Evolutionary conservation across 2,888 invertebrate genomes (phyloP).

Genomic region (Sturmia bella): DNA sequence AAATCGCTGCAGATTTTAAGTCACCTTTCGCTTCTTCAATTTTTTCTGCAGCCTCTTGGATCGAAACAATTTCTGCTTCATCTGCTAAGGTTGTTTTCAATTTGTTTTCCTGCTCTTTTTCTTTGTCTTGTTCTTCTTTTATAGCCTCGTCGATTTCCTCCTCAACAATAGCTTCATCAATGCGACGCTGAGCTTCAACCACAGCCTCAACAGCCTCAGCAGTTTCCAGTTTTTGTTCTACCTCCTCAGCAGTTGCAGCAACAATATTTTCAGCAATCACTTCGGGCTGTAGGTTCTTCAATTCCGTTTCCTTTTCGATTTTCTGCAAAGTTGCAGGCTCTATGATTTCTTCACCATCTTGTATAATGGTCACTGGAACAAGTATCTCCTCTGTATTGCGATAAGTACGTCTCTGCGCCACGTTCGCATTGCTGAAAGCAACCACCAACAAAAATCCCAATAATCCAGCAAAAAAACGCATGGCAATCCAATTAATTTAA

Average conservation of each 20-base stretch:
- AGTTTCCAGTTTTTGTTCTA: slow-evolving; percentile 67
- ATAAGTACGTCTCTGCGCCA: slow-evolving; percentile 51
- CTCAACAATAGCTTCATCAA: slow-evolving; percentile 63
- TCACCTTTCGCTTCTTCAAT: slow-evolving; percentile 52
- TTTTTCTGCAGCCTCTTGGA: slow-evolving; percentile 36
- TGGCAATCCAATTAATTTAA: slow-evolving; percentile 26
- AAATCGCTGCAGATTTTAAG: slow-evolving; percentile 22
- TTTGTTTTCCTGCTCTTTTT: slow-evolving; percentile 49
- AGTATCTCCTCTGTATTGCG: slow-evolving; percentile 61
- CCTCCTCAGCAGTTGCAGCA: slow-evolving; percentile 59
- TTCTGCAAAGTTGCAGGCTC: slow-evolving; percentile 17
- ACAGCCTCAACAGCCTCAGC: slow-evolving; percentile 64
- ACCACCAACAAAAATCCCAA: slow-evolving; percentile 42
- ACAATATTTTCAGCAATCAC: slow-evolving; percentile 65
- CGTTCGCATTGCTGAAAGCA: slow-evolving; percentile 20
- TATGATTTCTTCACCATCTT: slow-evolving; percentile 62
- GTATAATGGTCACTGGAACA: slow-evolving; percentile 69
- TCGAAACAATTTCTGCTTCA: slow-evolving; percentile 1
- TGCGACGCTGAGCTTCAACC: slow-evolving; percentile 65
- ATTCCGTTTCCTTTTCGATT: slow-evolving; percentile 55
- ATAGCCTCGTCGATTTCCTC: slow-evolving; percentile 65
- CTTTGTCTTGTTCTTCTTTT: slow-evolving; percentile 55
- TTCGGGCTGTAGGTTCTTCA: slow-evolving; percentile 54
- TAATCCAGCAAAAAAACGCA: slow-evolving; percentile 65
- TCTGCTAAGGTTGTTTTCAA: background rate